phyloP scores from a whole-genome alignment of 2,113 vertebrate species.

The Labeo rohita region DNA sequence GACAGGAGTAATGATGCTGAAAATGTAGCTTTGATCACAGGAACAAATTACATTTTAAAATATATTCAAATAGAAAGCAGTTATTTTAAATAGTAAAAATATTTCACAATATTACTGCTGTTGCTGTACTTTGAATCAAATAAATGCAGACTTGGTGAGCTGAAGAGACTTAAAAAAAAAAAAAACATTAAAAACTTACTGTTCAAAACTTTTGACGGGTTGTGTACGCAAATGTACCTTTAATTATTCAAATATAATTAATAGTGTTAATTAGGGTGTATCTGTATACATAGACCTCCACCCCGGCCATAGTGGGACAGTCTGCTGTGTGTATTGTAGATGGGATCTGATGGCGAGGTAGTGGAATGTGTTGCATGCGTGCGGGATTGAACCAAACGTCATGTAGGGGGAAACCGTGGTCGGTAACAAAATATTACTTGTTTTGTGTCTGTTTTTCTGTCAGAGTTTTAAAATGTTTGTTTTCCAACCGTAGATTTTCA shows the following conservation, averaged over 20 bases:
- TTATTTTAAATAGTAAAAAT: too few relatives aligned
- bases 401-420: constrained; percentile 12
- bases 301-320: constrained; percentile 31
- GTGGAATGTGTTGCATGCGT: constrained; percentile 83
- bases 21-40: too few relatives aligned
- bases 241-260: background rate
- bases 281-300: background rate
- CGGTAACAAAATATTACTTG: background rate
- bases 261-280: background rate
- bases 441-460: background rate
- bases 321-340: constrained; percentile 52
- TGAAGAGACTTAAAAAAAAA: too few relatives aligned
- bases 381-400: constrained; percentile 63
- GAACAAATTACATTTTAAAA: too few relatives aligned
- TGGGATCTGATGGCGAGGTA: constrained; percentile 71
- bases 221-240: background rate
- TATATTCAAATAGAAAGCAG: too few relatives aligned
- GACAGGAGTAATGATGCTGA: too few relatives aligned
- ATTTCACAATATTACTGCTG: too few relatives aligned
- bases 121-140: too few relatives aligned
- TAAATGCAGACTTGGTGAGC: too few relatives aligned
- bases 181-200: too few relatives aligned
- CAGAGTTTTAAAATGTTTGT: background rate
- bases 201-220: too few relatives aligned
- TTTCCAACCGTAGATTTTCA: rapidly evolving